phyloP scores from a whole-genome alignment of 2,797 vertebrate genomes.

The Hirundo rustica region DNA sequence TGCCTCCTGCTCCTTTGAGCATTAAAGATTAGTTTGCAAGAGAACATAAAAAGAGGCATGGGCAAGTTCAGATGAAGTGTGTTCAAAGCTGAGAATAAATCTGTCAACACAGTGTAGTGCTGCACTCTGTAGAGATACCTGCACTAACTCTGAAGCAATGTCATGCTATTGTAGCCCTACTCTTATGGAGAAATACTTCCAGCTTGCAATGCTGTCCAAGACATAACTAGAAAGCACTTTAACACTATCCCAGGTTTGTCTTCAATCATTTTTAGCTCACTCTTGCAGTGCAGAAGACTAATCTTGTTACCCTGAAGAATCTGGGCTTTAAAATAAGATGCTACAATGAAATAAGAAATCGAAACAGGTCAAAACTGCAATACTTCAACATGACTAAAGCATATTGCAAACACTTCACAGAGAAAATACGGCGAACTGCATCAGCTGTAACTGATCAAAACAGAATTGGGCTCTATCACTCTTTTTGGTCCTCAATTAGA shows the following conservation, averaged over 20 bases:
- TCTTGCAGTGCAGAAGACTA: conserved; percentile 3
- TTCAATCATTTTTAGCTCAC: conserved; percentile 45
- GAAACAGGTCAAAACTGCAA: conserved; percentile 15
- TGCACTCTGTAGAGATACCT: neutral
- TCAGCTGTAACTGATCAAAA: neutral
- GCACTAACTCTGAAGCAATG: conserved; percentile 20
- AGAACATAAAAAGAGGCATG: neutral
- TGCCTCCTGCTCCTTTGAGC: neutral
- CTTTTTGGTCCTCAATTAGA: neutral
- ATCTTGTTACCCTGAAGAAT: conserved; percentile 35
- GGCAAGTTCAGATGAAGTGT: conserved; percentile 22
- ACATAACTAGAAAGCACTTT: conserved; percentile 41
- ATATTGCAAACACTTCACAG: neutral
- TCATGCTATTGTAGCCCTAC: neutral
- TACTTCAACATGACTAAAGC: conserved; percentile 36
- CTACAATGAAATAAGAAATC: conserved; percentile 42
- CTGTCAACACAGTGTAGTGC: neutral
- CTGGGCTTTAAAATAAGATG: conserved; percentile 45
- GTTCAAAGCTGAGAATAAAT: conserved; percentile 39
- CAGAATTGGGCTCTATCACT: neutral
- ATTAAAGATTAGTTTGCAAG: conserved; percentile 13
- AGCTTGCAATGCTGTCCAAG: neutral
- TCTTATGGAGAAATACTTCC: conserved; percentile 18
- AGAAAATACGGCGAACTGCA: neutral
- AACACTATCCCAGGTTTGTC: conserved; percentile 27